Conservation (phyloP, 2,888 invertebrate genomes). For the Chorisops tibialis region DNA sequence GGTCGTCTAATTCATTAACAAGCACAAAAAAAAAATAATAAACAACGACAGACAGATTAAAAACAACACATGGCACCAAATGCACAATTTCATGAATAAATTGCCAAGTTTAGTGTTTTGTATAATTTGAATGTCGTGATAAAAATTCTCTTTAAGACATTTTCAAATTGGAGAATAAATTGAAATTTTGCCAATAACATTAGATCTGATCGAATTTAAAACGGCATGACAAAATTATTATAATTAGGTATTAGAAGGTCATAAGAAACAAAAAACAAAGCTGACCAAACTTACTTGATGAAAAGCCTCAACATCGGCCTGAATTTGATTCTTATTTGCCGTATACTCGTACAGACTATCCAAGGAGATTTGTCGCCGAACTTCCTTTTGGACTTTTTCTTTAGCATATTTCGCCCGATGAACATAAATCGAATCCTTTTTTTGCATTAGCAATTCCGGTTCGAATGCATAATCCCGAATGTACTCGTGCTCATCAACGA, state of each 20-base stretch:
- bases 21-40: no score
- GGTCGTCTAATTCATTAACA: no score
- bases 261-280: not conserved
- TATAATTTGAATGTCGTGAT: no score
- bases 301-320: slow-evolving; percentile 49
- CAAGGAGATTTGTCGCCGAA: slow-evolving; percentile 3
- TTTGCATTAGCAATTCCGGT: slow-evolving; percentile 47
- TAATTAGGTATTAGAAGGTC: no score
- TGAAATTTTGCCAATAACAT: slow-evolving; percentile 3
- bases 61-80: no score
- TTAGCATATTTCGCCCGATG: slow-evolving; percentile 35
- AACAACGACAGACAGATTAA: no score
- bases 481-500: slow-evolving; percentile 43
- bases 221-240: no score
- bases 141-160: no score
- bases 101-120: no score
- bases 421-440: slow-evolving; percentile 43
- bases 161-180: not conserved
- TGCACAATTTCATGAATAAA: no score
- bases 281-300: slow-evolving; percentile 46
- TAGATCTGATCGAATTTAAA: no score
- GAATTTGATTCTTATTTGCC: slow-evolving; percentile 44
- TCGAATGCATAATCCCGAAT: slow-evolving; percentile 51
- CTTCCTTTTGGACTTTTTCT: not conserved
- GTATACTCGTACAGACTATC: not conserved